These are phyloP conservation scores for Eulimnadia texana DNA, from an alignment of 1,140 invertebrate species.

Conservation along the genomic window DNA sequence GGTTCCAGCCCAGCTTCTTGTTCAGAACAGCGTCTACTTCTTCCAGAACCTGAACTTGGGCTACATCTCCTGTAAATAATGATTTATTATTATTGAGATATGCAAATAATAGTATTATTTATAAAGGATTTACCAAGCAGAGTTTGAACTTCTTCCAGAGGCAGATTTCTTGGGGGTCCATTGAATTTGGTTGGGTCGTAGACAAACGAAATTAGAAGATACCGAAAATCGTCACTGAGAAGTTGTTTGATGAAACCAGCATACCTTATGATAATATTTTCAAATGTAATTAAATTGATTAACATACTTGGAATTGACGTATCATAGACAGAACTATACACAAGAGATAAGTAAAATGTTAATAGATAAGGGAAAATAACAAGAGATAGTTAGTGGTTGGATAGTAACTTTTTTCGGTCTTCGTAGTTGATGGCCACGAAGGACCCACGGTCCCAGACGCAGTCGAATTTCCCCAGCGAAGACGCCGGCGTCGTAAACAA, in stretches of 20 bases:
- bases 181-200: slow-evolving; percentile 19
- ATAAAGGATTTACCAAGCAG: slow-evolving; percentile 10
- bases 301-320: background rate
- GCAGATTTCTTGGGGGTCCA: slow-evolving; percentile 17
- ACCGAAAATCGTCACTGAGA: slow-evolving; percentile 16
- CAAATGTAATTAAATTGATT: background rate
- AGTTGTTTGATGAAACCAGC: slow-evolving; percentile 8
- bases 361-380: background rate
- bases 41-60: background rate
- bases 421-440: slow-evolving; percentile 20
- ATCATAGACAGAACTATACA: slow-evolving; percentile 2
- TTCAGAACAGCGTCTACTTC: no score
- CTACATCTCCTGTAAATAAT: background rate
- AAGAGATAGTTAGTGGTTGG: slow-evolving; percentile 10
- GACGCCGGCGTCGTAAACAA: slow-evolving; percentile 19
- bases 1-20: no score
- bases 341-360: no score
- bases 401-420: slow-evolving; percentile 14
- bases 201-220: slow-evolving; percentile 18
- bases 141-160: slow-evolving; percentile 3
- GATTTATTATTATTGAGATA: background rate
- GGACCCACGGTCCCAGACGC: slow-evolving; percentile 22
- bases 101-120: background rate
- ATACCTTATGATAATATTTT: background rate
- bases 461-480: slow-evolving; percentile 21